phyloP scores from a whole-genome alignment of 2,797 vertebrate species.

The Myotis planiceps region DNA sequence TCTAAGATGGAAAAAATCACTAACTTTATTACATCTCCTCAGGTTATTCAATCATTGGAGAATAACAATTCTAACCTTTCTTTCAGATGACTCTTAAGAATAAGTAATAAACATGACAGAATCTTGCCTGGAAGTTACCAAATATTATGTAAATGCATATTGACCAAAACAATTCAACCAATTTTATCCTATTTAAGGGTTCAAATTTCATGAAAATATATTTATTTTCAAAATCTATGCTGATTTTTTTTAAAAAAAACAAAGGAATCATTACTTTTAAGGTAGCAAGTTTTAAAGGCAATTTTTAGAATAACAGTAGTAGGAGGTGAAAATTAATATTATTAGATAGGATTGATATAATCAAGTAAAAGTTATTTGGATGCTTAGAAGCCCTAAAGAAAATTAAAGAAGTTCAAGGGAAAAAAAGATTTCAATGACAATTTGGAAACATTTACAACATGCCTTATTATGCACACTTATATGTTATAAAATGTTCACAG shows the following conservation, averaged over 20 bases:
- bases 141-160: constrained; percentile 28
- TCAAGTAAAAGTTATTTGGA: neutral
- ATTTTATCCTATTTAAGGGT: neutral
- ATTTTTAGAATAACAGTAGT: constrained; percentile 16
- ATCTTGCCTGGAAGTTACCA: constrained; percentile 17
- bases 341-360: neutral
- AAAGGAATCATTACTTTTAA: neutral
- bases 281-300: neutral
- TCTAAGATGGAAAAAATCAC: constrained; percentile 65
- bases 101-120: constrained; percentile 53
- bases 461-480: neutral
- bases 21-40: constrained; percentile 51
- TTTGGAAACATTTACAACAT: constrained; percentile 15
- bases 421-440: neutral
- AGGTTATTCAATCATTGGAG: constrained; percentile 70
- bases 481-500: neutral
- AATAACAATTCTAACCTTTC: constrained; percentile 73
- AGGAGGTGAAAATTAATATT: constrained; percentile 26
- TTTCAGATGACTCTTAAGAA: constrained; percentile 66
- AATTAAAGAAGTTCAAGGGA: neutral
- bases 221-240: neutral
- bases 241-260: neutral
- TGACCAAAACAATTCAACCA: neutral
- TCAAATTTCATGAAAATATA: neutral
- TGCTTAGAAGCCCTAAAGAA: neutral